These are phyloP conservation scores for Marmota monax DNA, from an alignment of 2,113 vertebrate species.

Conservation along the genomic window DNA sequence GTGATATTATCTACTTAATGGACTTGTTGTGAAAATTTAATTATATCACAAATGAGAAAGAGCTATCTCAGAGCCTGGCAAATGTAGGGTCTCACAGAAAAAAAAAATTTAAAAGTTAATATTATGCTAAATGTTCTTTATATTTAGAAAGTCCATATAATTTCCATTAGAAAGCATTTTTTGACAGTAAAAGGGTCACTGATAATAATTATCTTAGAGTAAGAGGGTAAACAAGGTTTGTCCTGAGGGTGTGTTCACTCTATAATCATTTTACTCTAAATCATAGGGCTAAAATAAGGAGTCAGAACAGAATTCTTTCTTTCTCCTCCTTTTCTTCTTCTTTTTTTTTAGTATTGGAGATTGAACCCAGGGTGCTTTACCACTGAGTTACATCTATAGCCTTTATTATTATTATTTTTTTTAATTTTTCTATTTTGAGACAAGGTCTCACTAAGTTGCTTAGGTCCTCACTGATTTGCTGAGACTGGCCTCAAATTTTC, in stretches of 20 bases:
- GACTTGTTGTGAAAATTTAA: constrained; percentile 28
- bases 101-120: not conserved
- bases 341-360: too few relatives aligned
- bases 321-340: too few relatives aligned
- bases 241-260: not conserved
- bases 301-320: not conserved
- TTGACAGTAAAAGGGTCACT: not conserved
- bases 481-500: too few relatives aligned
- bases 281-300: not conserved
- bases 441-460: too few relatives aligned
- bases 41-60: constrained; percentile 35
- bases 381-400: too few relatives aligned
- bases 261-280: not conserved
- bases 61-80: not conserved
- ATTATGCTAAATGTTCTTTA: not conserved
- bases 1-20: constrained; percentile 29
- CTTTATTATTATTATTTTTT: too few relatives aligned
- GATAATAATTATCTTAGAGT: not conserved
- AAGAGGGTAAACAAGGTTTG: not conserved
- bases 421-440: too few relatives aligned
- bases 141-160: not conserved
- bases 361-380: too few relatives aligned
- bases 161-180: constrained; percentile 42
- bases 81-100: not conserved
- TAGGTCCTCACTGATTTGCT: too few relatives aligned